Evolutionary conservation across 2,797 vertebrate species (phyloP).

Genomic region (Gymnoscopelus microlampas): DNA sequence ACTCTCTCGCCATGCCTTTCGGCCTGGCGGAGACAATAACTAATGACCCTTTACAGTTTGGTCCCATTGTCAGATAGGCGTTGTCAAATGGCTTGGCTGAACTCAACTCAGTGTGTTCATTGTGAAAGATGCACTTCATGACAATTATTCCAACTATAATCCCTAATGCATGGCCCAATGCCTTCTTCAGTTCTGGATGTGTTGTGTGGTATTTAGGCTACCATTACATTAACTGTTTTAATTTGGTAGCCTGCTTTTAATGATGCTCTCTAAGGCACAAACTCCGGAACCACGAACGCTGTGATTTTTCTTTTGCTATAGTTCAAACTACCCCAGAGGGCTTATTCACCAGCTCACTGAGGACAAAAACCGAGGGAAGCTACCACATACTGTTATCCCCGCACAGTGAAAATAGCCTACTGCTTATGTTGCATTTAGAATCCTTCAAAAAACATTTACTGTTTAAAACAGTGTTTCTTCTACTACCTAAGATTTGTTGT

Average conservation of each 20-base stretch:
- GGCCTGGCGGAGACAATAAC: too few relatives aligned
- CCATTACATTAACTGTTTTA: background rate
- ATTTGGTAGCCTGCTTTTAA: constrained; percentile 10
- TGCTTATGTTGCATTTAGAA: constrained; percentile 2
- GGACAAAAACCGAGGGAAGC: constrained; percentile 11
- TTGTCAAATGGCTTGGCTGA: constrained; percentile 19
- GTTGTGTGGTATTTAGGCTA: constrained; percentile 3
- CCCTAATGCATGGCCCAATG: constrained; percentile 7
- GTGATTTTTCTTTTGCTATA: constrained; percentile 9
- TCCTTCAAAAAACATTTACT: too few relatives aligned
- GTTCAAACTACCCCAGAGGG: constrained; percentile 8
- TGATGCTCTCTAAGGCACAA: constrained; percentile 33
- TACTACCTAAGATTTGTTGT: constrained; percentile 8
- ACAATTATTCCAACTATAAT: constrained; percentile 18
- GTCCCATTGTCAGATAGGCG: constrained; percentile 71
- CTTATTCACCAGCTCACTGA: background rate
- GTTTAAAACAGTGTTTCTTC: constrained; percentile 10
- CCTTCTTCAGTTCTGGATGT: background rate
- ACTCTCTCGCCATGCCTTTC: too few relatives aligned
- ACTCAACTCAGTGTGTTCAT: background rate
- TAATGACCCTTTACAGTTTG: constrained; percentile 70
- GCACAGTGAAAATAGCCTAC: constrained; percentile 17
- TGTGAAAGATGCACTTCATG: constrained; percentile 36
- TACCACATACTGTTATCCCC: constrained; percentile 6
- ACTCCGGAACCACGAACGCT: constrained; percentile 8